phyloP scores from a whole-genome alignment of 2,113 vertebrate species.

The Notiomystis cincta region DNA sequence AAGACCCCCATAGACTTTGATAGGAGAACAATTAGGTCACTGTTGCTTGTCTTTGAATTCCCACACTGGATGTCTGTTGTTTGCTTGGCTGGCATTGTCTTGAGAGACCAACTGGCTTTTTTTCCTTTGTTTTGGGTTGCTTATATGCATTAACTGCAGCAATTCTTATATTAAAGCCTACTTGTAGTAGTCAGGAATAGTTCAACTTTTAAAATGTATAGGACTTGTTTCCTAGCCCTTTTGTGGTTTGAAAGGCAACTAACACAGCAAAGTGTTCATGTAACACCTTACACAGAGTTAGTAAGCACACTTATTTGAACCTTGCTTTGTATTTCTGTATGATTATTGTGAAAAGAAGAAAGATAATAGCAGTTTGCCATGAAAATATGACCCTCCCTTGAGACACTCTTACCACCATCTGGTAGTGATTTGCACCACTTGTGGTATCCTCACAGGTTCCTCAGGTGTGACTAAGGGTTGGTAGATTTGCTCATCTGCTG shows the following conservation, averaged over 20 bases:
- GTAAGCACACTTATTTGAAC: background rate
- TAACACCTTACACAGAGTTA: background rate
- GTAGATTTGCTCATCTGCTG: background rate
- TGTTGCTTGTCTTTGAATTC: constrained; percentile 24
- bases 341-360: background rate
- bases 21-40: background rate
- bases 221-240: background rate
- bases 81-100: background rate
- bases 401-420: background rate
- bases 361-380: background rate
- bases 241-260: background rate
- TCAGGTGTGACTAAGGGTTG: background rate
- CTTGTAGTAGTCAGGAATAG: background rate
- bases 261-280: background rate
- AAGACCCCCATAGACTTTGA: background rate
- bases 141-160: background rate
- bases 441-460: background rate
- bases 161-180: background rate
- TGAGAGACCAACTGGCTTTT: background rate
- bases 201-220: background rate
- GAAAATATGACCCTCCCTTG: background rate
- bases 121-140: background rate
- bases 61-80: background rate
- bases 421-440: background rate
- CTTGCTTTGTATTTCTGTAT: background rate